Conservation (phyloP, 2,888 invertebrate species). For the Agriopis aurantiaria region DNA sequence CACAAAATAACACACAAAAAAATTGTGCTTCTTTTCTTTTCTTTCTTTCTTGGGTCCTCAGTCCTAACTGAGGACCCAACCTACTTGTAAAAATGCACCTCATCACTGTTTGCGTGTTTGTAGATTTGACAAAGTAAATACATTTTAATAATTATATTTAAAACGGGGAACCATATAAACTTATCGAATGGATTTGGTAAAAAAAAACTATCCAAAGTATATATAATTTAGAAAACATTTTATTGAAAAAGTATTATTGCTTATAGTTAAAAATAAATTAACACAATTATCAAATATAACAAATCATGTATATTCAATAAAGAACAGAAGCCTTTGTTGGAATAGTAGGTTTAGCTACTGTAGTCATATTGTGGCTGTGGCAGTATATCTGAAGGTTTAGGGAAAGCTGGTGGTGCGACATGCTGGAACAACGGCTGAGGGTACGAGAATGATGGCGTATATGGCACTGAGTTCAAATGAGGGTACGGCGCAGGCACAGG, state of each 20-base stretch:
- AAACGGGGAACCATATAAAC: no score
- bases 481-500: slow-evolving; percentile 21
- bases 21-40: no score
- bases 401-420: slow-evolving; percentile 16
- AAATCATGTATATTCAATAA: neutral
- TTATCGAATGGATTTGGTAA: no score
- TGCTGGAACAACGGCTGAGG: slow-evolving; percentile 10
- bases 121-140: no score
- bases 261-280: neutral
- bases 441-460: slow-evolving; percentile 13
- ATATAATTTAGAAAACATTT: neutral
- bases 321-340: neutral
- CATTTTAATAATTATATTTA: no score
- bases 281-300: neutral
- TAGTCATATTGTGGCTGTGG: slow-evolving; percentile 35
- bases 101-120: no score
- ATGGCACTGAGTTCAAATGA: neutral
- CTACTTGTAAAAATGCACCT: no score
- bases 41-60: no score
- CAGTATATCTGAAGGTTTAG: slow-evolving; percentile 29
- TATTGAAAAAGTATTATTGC: neutral
- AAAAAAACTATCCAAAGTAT: no score
- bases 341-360: neutral
- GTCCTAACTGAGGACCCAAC: no score
- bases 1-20: no score